Base-by-base conservation (phyloP, 2,113 vertebrate genomes). In the Fulmarus glacialis region DNA sequence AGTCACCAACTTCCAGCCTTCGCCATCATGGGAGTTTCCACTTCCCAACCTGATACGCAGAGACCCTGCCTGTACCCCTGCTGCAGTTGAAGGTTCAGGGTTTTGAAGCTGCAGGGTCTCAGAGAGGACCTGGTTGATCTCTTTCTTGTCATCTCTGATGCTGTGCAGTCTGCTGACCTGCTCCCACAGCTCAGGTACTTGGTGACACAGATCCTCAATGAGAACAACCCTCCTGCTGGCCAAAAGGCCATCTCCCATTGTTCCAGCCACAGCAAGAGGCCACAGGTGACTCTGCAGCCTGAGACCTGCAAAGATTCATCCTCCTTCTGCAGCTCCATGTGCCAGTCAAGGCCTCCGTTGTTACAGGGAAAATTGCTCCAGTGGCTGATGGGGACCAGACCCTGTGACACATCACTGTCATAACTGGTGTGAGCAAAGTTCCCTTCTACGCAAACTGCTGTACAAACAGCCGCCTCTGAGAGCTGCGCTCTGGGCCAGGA, bases 291-390 rank as follows among this genome's bases (percentile, higher is more conserved):
- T 32, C 56, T 53, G 56, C 40, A 55, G 66, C 34, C 40, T 23
- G 15, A 55, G 19, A 58, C 32, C 43, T 43, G 9, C 15, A 43
- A 50, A 72, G 50, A 32, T 56, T 24, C 34, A 43, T 29, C 55
- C n/a, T 70, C 42, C n/a, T 86, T 53, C 53, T 82, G 47, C 18
- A 63, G 36, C 10, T 34, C 7, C 21, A 27, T 8, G 20, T 23
- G 26, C 16, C 1, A 0, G n/a, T 29, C 47, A 43, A 70, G 32
- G 26, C 15, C 18, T 56, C 32, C 0, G 1, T 2, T 47, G n/a
- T 29, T 75, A 34, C 12, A 62, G 8, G 3, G 10, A 62, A 60
- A 92, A 68, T 22, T 32, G 55, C n/a, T 48, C 18, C 42, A 38
- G n/a, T 10, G 32, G 40, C 19, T 56, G 26, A 29, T 32, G 56